Base-by-base conservation (phyloP, 2,888 invertebrate genomes). In the Lymantria monacha region DNA sequence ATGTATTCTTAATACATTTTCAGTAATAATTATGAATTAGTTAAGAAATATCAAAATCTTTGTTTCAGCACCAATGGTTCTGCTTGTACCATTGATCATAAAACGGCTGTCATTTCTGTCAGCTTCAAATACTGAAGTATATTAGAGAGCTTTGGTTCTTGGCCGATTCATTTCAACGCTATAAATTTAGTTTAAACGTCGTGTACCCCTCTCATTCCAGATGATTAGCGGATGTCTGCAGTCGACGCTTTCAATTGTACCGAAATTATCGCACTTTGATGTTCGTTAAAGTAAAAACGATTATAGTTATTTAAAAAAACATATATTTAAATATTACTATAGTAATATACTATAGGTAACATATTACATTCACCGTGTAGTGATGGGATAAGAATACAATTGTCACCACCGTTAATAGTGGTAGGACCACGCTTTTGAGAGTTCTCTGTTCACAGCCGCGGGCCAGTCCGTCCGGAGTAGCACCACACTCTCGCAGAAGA, bases 141-240 rank as follows among this genome's bases (percentile, higher is more conserved):
- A 61, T 66, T 63, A 58, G 63, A 49, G 60, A 61, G 63, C 50
- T 53, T 66, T 55, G 58, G 68, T 60, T 66, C 68, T 52, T 60
- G 12, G 49, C 49, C 53, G 61, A 76, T 75, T 75, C 72, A 74
- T 74, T 72, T 67, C 61, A 46, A 53, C 47, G 66, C 74, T 61
- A 76, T 81, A 81, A 81, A 81, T 81, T 74, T 64, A 61, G 69
- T 66, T 59, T 57, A 66, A 69, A 68, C 70, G 72, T 73, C 73
- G 66, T 61, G 66, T 69, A 66, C 69, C 72, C 63, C 62, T 66
- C 61, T 56, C 72, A 66, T 74, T 74, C 69, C 63, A 63, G 64
- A 78, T 77, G 76, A 80, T 81, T 77, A 79, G 79, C 75, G 72
- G 74, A 69, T 64, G 71, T 72, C 79, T 81, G 81, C 55, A 47